phyloP scores from a whole-genome alignment of 2,888 invertebrate genomes.

The Drosophila kokeensis region DNA sequence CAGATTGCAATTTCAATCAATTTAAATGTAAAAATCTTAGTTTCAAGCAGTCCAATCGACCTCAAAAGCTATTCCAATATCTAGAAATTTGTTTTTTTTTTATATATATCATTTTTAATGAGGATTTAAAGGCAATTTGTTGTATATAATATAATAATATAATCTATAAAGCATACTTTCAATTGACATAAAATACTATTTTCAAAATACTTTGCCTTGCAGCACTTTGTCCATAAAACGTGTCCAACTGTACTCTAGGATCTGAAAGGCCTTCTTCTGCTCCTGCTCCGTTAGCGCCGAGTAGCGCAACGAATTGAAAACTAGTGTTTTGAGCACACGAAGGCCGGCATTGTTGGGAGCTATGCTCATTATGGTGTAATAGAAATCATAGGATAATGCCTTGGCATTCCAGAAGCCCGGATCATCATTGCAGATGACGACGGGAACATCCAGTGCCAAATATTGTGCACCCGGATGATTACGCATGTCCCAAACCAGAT shows the following conservation, averaged over 20 bases:
- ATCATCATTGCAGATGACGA: constrained; percentile 89
- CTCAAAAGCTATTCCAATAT: neutral
- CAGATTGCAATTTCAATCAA: neutral
- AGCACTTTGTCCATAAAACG: constrained; percentile 77
- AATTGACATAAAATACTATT: neutral
- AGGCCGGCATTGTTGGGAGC: constrained; percentile 87
- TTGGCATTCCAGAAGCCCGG: constrained; percentile 88
- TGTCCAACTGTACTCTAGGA: constrained; percentile 77
- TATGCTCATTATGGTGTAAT: constrained; percentile 89
- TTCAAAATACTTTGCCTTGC: constrained; percentile 68
- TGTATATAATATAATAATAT: neutral
- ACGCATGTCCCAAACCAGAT: constrained; percentile 87
- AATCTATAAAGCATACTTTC: neutral
- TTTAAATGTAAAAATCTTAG: neutral
- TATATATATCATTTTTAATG: too few relatives aligned
- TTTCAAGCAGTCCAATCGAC: neutral
- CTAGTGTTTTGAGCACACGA: constrained; percentile 87
- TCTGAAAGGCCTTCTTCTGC: constrained; percentile 57
- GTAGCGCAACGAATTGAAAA: constrained; percentile 87
- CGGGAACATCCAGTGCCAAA: constrained; percentile 87
- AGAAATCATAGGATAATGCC: constrained; percentile 89
- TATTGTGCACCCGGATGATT: constrained; percentile 88
- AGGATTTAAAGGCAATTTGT: neutral
- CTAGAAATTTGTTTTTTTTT: neutral
- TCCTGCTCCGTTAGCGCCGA: constrained; percentile 74